Evolutionary conservation across 2,888 invertebrate species (phyloP).

Genomic region (Chaetoderma sp.): DNA sequence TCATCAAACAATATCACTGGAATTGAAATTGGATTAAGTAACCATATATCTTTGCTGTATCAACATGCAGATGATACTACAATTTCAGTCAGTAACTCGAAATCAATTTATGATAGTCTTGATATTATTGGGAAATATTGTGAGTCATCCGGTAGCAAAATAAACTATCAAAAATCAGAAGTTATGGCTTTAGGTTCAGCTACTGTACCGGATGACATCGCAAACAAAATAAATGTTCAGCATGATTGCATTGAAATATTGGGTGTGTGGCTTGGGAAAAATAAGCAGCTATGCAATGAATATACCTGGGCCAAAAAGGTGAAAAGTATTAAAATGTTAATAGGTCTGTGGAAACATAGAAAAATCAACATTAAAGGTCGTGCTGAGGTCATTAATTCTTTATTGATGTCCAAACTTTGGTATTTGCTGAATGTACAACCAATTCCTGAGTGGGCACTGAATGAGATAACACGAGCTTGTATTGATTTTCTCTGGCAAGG

Average conservation of each 20-base stretch:
- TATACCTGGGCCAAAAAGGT: not conserved
- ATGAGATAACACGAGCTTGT: not conserved
- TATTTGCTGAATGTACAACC: not conserved
- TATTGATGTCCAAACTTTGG: not conserved
- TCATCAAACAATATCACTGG: conserved; percentile 14
- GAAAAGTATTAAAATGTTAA: not conserved
- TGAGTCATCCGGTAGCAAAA: conserved; percentile 27
- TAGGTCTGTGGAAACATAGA: conserved; percentile 2
- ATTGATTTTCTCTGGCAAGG: conserved; percentile 1
- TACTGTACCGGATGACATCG: not conserved
- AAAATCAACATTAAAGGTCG: not conserved
- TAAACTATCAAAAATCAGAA: conserved; percentile 17
- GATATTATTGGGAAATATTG: conserved; percentile 8
- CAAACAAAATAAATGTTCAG: not conserved
- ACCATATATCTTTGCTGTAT: not conserved
- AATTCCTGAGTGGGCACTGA: not conserved
- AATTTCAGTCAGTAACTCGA: not conserved
- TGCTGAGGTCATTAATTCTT: not conserved
- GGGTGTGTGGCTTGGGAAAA: not conserved
- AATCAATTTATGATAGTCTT: not conserved
- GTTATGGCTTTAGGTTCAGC: not conserved
- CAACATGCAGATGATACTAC: conserved; percentile 19
- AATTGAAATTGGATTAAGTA: conserved; percentile 13
- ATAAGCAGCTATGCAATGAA: not conserved
- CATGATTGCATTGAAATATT: not conserved